Base-by-base conservation (phyloP, 2,888 invertebrate species). In the Drosophila hamatofila region DNA sequence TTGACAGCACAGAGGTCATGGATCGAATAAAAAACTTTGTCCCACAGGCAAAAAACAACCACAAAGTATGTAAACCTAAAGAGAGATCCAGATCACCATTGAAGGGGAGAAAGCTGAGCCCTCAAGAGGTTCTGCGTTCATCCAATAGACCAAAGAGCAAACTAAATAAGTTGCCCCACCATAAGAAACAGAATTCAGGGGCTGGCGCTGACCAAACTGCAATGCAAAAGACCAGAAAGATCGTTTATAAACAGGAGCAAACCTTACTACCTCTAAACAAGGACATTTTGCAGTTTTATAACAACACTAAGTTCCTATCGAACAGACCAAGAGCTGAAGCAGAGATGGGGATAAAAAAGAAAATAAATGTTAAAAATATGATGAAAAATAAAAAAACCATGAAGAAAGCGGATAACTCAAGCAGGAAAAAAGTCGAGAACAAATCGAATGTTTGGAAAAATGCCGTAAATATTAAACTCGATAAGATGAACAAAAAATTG, bases 131-230 rank as follows among this genome's bases (percentile, higher is more conserved):
- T 14, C 27, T 75, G 23, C 39, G 39, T 1, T 18, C 42, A 7
- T 23, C 25, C 30, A 73, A 74, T 27, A 54, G 72, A 0, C 69
- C 68, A 21, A 55, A 35, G 35, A 3, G n/a, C 12, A 56, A 11
- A 5, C 4, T 1, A n/a, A 51, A 27, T 6, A 2, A 11, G 4
- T 4, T 25, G 42, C 2, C 12, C 14, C 7, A 9, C 3, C 35
- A 4, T 4, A 35, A 16, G 9, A 35, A 35, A 7, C n/a, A 8
- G 7, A 9, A 2, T 7, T 41, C 14, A 3, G 14, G 7, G 0
- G 14, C 5, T 9, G n/a, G 25, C 2, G 5, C 0, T 6, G 33
- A 33, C 0, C 8, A 0, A 9, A 12, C 8, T 14, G 9, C 5
- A 6, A n/a, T 1, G 12, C 9, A 12, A 1, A 18, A 12, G 1